Base-by-base conservation (phyloP, 1,140 invertebrate genomes). In the Ectropis grisescens region DNA sequence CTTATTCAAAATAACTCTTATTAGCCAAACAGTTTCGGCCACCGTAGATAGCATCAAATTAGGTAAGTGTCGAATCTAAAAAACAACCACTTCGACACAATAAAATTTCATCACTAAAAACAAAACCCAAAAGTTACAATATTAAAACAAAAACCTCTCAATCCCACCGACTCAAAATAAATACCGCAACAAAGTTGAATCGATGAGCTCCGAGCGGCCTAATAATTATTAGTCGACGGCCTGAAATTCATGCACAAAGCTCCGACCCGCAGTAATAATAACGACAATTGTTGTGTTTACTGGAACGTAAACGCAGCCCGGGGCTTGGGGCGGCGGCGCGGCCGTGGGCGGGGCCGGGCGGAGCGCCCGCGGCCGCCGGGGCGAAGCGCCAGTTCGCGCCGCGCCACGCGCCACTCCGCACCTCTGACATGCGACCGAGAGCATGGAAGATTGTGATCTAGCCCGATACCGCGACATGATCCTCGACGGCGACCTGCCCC, bases 251-350 rank as follows among this genome's bases (percentile, higher is more conserved):
- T 68, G 72, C 70, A 78, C 72, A 78, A 81, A 81, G 70, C 68
- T 59, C 62, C 68, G 70, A 70, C 60, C 76, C 76, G 61, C 72
- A 72, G 65, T 67, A 81, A 81, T 81, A 81, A 78, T 81, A 81
- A 78, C 70, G 72, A 76, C 72, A 76, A 81, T 74, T 81, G 75
- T 81, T 81, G 69, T 81, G 75, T 81, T 80, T 78, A 80, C 61
- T 78, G 75, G 70, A 74, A 78, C 75, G 75, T 78, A 74, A 80
- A 80, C 67, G 69, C 40, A 38, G 44, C 37, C 45, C 29, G 44
- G 65, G 33, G 45, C 46, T 54, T 49, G 40, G 42, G 41, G 30
- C 30, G 29, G 13, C 42, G 40, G 29, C 38, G 39, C 45, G 41
- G 41, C 29, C 12, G 39, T 52, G 46, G 56, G 62, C 60, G 64